These are phyloP conservation scores for Tragelaphus strepsiceros DNA, from an alignment of 2,113 vertebrate genomes.

Conservation along the genomic window DNA sequence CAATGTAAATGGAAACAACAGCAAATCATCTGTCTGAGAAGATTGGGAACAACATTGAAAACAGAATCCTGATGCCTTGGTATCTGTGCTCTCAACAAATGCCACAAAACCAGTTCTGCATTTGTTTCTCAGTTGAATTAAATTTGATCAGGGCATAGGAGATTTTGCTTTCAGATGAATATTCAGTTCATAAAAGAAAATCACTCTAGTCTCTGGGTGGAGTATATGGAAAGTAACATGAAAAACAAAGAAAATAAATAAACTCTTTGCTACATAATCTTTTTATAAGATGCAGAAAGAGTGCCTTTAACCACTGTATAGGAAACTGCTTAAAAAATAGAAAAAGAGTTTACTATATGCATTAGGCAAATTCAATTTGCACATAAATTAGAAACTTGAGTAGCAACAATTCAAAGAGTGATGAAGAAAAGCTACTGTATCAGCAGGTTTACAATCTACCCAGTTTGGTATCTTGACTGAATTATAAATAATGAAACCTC, in stretches of 20 bases:
- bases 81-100: not conserved
- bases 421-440: slow-evolving; percentile 57
- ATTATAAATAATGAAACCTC: slow-evolving; percentile 53
- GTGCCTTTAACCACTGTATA: not conserved
- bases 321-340: not conserved
- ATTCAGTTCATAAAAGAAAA: slow-evolving; percentile 2
- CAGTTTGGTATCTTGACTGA: slow-evolving; percentile 51
- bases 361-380: slow-evolving; percentile 69
- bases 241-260: slow-evolving; percentile 17
- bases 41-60: not conserved
- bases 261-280: slow-evolving; percentile 2
- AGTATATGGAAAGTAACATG: not conserved
- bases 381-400: slow-evolving; percentile 68
- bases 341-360: slow-evolving; percentile 24
- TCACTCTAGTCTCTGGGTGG: not conserved
- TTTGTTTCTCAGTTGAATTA: slow-evolving; percentile 10
- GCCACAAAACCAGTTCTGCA: not conserved
- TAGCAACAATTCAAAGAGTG: slow-evolving; percentile 10
- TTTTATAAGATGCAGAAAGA: slow-evolving; percentile 20
- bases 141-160: not conserved
- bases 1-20: not conserved
- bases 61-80: not conserved
- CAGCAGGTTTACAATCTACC: slow-evolving; percentile 61
- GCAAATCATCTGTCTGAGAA: not conserved
- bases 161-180: not conserved